These are phyloP conservation scores for Vollenhovia emeryi DNA, from an alignment of 1,140 invertebrate genomes.

Conservation along the genomic window DNA sequence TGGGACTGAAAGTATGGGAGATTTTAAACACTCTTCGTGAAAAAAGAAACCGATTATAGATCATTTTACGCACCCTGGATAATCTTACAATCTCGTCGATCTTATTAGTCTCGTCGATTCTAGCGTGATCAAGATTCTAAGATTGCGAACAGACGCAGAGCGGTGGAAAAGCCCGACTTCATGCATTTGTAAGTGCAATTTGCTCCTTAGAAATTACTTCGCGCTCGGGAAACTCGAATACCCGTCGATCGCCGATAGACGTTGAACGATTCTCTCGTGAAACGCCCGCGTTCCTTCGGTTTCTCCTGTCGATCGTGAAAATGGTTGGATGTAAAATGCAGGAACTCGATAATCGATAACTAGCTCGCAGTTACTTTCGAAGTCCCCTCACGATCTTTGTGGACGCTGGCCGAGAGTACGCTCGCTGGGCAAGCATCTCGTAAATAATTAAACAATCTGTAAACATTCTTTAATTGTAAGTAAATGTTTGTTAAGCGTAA, in stretches of 20 bases:
- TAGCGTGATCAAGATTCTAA: slow-evolving; percentile 50
- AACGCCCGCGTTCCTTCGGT: slow-evolving; percentile 39
- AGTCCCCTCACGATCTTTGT: slow-evolving; percentile 49
- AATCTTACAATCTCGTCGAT: slow-evolving; percentile 34
- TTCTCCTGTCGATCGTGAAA: slow-evolving; percentile 46
- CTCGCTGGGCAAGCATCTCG: neutral
- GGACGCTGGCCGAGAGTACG: slow-evolving; percentile 29
- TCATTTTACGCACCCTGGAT: neutral
- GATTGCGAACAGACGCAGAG: slow-evolving; percentile 27
- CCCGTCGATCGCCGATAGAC: slow-evolving; percentile 50
- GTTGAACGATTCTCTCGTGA: slow-evolving; percentile 47
- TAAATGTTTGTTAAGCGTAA: too few relatives aligned
- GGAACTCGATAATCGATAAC: slow-evolving; percentile 59
- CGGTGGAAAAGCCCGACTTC: slow-evolving; percentile 43
- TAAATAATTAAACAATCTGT: slow-evolving; percentile 47
- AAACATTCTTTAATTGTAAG: slow-evolving; percentile 11
- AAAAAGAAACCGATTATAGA: neutral
- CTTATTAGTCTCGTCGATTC: slow-evolving; percentile 51
- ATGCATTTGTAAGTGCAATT: slow-evolving; percentile 61
- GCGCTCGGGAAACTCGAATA: slow-evolving; percentile 58
- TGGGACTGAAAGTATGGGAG: neutral
- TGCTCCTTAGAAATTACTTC: slow-evolving; percentile 61
- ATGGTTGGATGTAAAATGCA: slow-evolving; percentile 56
- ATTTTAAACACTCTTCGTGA: neutral
- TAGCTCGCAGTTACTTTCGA: slow-evolving; percentile 55